These are phyloP conservation scores for Neolamprologus brichardi DNA, from an alignment of 2,113 vertebrate genomes.

Conservation along the genomic window DNA sequence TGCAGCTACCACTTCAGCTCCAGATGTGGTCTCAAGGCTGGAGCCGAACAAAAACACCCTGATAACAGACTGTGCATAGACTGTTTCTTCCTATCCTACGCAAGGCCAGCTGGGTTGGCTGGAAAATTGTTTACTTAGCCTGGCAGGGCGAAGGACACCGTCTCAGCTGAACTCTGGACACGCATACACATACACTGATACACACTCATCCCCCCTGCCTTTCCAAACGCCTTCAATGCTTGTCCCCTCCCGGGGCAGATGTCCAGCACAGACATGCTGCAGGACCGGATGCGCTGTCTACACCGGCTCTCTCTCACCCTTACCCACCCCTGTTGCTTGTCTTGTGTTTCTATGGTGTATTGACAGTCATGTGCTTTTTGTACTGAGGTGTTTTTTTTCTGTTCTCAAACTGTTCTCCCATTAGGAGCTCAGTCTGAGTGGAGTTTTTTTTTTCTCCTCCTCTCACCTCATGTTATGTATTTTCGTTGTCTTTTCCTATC, in stretches of 20 bases:
- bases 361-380: background rate
- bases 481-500: background rate
- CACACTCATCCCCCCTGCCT: background rate
- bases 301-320: background rate
- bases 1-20: no score
- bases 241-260: background rate
- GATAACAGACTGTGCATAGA: background rate
- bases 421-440: background rate
- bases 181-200: fast-evolving
- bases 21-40: no score
- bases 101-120: no score
- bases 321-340: background rate
- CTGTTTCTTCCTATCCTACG: no score
- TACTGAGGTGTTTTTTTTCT: fast-evolving
- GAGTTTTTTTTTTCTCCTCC: background rate
- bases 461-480: background rate
- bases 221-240: background rate
- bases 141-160: fast-evolving
- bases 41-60: background rate
- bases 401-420: background rate
- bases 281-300: fast-evolving
- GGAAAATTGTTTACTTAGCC: fast-evolving
- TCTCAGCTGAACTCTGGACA: background rate
- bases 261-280: fast-evolving
- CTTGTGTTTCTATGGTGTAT: background rate